Evolutionary conservation across 1,140 invertebrate genomes (phyloP).

Genomic region (Pomacea maculata): DNA sequence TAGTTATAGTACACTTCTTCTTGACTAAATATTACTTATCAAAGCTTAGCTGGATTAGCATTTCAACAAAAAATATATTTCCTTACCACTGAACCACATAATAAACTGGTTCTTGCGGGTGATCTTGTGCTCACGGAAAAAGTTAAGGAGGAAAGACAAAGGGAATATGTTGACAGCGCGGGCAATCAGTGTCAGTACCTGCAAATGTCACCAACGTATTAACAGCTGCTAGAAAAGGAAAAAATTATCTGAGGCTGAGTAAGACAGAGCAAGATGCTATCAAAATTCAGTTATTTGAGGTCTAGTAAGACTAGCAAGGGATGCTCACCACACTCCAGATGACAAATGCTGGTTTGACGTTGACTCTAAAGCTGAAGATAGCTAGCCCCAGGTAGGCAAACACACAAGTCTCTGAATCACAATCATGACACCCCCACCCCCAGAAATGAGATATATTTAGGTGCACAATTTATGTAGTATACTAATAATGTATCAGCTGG

Average conservation of each 20-base stretch:
- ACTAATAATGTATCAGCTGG: no score
- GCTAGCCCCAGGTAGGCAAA: constrained; percentile 99
- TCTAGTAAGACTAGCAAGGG: not conserved
- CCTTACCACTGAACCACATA: constrained; percentile 96
- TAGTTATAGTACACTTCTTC: no score
- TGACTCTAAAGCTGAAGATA: constrained; percentile 92
- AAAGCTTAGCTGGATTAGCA: not conserved
- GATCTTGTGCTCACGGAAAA: constrained; percentile 96
- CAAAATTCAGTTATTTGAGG: no score
- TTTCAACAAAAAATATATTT: not conserved
- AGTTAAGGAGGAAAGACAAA: constrained; percentile 90
- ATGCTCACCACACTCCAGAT: constrained; percentile 86
- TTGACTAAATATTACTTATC: not conserved
- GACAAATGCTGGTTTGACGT: constrained; percentile 78
- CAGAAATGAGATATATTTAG: no score
- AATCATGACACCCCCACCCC: not conserved
- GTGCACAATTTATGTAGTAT: no score
- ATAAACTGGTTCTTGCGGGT: constrained; percentile 99
- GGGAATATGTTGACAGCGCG: constrained; percentile 98
- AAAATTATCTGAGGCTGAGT: no score
- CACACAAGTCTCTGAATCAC: constrained; percentile 81
- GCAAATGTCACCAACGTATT: constrained; percentile 26
- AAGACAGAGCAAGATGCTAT: no score
- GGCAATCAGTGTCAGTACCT: constrained; percentile 87
- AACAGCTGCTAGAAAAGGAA: no score